Base-by-base conservation (phyloP, 2,797 vertebrate species). In the Nyctalus aviator region DNA sequence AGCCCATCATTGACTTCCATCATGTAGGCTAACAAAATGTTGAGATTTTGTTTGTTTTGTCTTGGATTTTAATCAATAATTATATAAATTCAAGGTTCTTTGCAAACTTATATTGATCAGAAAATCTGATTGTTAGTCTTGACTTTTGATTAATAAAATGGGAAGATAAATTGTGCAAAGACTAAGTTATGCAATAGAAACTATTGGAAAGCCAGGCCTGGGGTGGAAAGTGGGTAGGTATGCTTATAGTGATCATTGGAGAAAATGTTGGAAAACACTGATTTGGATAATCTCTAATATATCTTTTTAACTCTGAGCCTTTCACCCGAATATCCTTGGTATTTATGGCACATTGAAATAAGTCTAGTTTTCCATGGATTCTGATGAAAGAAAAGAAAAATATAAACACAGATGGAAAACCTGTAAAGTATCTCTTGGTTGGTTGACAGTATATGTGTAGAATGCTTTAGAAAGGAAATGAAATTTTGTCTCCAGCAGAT, bases 381-480 rank as follows among this genome's bases (percentile, higher is more conserved):
- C 55, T 94, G 79, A 94, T 84, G 75, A 95, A 90, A 91, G 89
- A 62, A 90, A 79, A 69, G 44, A 57, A 69, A 35, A 32, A 78
- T 88, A 82, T 32, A 64, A 91, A 95, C 91, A 90, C 82, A 95
- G 84, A 94, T 95, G 90, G 87, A 90, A 91, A 94, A 88, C 68
- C 83, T 90, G 84, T 84, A 93, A 95, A 95, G 66, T 92, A 79
- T 87, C 82, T 90, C 17, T 48, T 75, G 68, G 35, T 57, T 84
- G 93, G 95, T 76, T 97, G 87, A 94, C 86, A 73, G 95, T 79
- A 86, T 94, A 84, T 71, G 73, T 73, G 76, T 79, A 84, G 76
- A 95, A 46, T 30, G 53, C 93, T 93, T 94, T 57, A 85, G 77
- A 94, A 93, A 95, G 90, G 94, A 97, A 95, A 85, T 69, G 84